These are phyloP conservation scores for Zaprionus camerounensis DNA, from an alignment of 1,140 invertebrate species.

Conservation along the genomic window DNA sequence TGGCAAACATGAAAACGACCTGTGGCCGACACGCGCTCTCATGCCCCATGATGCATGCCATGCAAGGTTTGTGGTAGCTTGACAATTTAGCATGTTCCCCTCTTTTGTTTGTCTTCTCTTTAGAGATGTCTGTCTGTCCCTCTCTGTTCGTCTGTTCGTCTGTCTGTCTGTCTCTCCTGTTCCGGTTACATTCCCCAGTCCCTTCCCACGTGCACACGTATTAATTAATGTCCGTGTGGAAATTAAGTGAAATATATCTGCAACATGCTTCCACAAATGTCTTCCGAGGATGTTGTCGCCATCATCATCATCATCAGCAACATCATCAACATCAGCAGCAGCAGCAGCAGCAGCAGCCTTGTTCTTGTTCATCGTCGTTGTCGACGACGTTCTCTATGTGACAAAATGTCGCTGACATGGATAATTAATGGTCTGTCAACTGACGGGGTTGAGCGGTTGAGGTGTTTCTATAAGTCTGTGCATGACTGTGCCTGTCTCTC, in stretches of 20 bases:
- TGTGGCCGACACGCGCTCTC: slow-evolving; percentile 21
- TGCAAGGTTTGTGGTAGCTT: slow-evolving; percentile 39
- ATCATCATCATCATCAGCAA: slow-evolving; percentile 23
- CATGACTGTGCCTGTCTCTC: not conserved
- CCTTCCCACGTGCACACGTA: slow-evolving; percentile 50
- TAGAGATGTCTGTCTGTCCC: not conserved
- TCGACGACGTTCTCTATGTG: slow-evolving; percentile 55
- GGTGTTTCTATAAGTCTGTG: slow-evolving; percentile 19
- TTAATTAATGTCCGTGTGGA: slow-evolving; percentile 79
- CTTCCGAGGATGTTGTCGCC: slow-evolving; percentile 64
- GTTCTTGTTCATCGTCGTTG: slow-evolving; percentile 20
- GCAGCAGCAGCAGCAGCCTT: slow-evolving; percentile 18
- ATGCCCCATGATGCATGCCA: slow-evolving; percentile 36
- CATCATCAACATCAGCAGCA: slow-evolving; percentile 14
- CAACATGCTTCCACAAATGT: slow-evolving; percentile 65
- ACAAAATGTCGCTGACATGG: slow-evolving; percentile 82
- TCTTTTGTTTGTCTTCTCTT: not conserved
- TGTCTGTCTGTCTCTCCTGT: slow-evolving; percentile 43
- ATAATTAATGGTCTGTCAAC: slow-evolving; percentile 76
- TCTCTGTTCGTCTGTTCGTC: not conserved
- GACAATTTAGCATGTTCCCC: slow-evolving; percentile 54
- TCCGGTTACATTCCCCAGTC: slow-evolving; percentile 3
- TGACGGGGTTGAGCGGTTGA: slow-evolving; percentile 22
- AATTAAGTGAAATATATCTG: slow-evolving; percentile 80
- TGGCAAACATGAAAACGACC: slow-evolving; percentile 68